Conservation (phyloP, 2,888 invertebrate genomes). For the Drosophila anceps region DNA sequence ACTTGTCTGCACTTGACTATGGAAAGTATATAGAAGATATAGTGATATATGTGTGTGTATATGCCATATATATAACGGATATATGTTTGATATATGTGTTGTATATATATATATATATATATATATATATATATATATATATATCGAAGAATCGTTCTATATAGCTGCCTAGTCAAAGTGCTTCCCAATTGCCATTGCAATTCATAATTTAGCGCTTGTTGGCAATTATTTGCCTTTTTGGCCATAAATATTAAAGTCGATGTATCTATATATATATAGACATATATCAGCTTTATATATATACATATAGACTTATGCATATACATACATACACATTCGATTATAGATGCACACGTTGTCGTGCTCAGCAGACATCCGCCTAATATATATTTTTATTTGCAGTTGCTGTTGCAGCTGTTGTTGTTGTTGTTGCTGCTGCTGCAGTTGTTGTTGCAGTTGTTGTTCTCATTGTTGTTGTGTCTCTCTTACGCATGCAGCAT, state of each 20-base stretch:
- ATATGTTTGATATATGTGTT: not conserved
- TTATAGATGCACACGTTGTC: conserved; percentile 70
- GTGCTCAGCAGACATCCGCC: conserved; percentile 59
- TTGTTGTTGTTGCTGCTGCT: conserved; percentile 27
- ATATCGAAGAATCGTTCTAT: not conserved
- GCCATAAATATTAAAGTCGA: conserved; percentile 38
- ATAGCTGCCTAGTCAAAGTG: not conserved
- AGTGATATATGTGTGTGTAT: conserved; percentile 2
- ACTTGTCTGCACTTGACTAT: not conserved
- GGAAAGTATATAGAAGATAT: conserved; percentile 4
- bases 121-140: not conserved
- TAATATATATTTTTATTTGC: conserved; percentile 43
- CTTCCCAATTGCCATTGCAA: conserved; percentile 22
- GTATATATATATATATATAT: not conserved
- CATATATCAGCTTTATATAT: not conserved
- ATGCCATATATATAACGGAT: not conserved
- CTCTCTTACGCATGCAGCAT: conserved; percentile 68
- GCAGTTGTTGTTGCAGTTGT: conserved; percentile 26
- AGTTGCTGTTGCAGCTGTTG: conserved; percentile 28
- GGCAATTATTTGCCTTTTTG: conserved; percentile 18
- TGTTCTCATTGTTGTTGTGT: conserved; percentile 37
- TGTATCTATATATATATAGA: not conserved
- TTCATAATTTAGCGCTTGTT: conserved; percentile 11
- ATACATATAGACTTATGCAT: not conserved
- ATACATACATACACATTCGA: conserved; percentile 33